Base-by-base conservation (phyloP, 2,888 invertebrate species). In the Odontomyia ornata region DNA sequence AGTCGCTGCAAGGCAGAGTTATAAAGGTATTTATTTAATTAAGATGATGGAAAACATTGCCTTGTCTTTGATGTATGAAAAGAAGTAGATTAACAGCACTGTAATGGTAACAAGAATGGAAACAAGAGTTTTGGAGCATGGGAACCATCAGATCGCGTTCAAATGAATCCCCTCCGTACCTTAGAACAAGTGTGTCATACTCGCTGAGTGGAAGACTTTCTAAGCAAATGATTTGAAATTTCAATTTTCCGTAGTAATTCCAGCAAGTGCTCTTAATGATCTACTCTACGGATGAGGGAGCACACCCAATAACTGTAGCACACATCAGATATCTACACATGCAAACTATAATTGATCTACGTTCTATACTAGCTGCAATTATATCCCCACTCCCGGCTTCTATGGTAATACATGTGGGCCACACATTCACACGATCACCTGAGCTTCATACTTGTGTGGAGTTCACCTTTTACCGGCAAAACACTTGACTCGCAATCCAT, bases 1-100 rank as follows among this genome's bases (percentile, higher is more conserved):
- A 3, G 36, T 15, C 52, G 18, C 13, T 27, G n/a, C 60, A 36
- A 7, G 62, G 62, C 30, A 47, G 57, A 25, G 46, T 62, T 28
- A 75, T 75, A 46, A 47, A 75, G 64, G 52, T 64, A 73, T 75
- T 73, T 60, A 73, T 73, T 73, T 60, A 73, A 73, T 73, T 73
- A 73, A 73, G 73, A 73, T 57, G 73, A 60, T 57, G 73, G 46
- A 36, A 73, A 60, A 73, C 57, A 36, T 30, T 21, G 43, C 13
- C 7, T n/a, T 15, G 65, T 9, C 11, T 23, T 25, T 21, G 67
- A 15, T 30, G 67, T 67, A 23, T 43, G 67, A 28, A 73, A 57
- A 28, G 57, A 36, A 36, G 21, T 2, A 36, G 43, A 21, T 25
- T 15, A 36, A 13, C 36, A 9, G 65, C 25, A 11, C 5, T 1